These are phyloP conservation scores for Buceros bicornis DNA, from an alignment of 2,797 vertebrate species.

Conservation along the genomic window DNA sequence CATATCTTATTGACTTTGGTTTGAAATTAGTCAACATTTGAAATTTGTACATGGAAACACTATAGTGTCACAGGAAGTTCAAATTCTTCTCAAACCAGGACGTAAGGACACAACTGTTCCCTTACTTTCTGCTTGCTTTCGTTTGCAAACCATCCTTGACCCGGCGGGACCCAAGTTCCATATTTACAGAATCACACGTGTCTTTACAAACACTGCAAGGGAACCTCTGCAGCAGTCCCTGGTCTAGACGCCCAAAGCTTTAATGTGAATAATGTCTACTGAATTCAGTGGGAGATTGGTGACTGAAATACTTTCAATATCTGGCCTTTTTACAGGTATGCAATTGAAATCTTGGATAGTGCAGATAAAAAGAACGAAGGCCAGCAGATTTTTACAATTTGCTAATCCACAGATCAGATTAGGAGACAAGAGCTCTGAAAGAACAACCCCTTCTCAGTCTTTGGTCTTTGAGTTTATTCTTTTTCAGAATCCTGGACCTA, in stretches of 20 bases:
- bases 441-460: not conserved
- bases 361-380: not conserved
- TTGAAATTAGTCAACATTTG: not conserved
- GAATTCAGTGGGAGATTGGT: not conserved
- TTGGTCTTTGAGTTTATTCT: not conserved
- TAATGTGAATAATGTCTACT: not conserved
- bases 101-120: not conserved
- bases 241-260: not conserved
- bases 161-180: fast-evolving
- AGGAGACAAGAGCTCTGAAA: not conserved
- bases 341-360: not conserved
- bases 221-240: not conserved
- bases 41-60: not conserved
- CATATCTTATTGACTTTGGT: not conserved
- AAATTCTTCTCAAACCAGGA: not conserved
- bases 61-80: not conserved
- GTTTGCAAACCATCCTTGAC: not conserved
- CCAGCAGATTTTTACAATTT: not conserved
- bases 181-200: not conserved
- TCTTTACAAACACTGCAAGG: not conserved
- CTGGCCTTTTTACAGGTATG: not conserved
- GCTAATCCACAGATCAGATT: not conserved
- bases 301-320: not conserved
- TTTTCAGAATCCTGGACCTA: not conserved
- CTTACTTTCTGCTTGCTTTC: not conserved